Base-by-base conservation (phyloP, 2,888 invertebrate genomes). In the Cosmopolites sordidus region DNA sequence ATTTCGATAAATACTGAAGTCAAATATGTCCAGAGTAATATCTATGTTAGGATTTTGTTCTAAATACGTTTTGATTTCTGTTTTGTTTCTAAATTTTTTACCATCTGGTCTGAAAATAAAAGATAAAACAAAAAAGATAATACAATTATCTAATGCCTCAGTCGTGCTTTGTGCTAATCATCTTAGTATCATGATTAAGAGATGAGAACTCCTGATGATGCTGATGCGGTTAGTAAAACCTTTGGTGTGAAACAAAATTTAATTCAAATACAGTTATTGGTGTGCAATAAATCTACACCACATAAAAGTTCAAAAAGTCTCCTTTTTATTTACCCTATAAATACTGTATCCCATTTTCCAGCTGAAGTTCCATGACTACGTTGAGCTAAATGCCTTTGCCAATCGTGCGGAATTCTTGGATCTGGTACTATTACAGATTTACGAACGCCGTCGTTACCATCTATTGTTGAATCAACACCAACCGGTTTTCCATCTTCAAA, bases 301-400 rank as follows among this genome's bases (percentile, higher is more conserved):
- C 11, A 8, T 29, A 8, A 29, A n/a, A 37, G 4, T 37, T 37
- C n/a, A n/a, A 37, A 37, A 12, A 14, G n/a, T 37, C 5, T 12
- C 37, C 5, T 12, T 12, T 40, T 12, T 29, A 48, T 45, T 73
- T 9, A 84, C 84, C 80, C 79, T 0, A 87, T 78, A 50, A 90
- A 78, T 40, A 89, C 81, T 1, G 88, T 86, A 66, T 89, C 89
- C 89, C 89, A 91, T 69, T 89, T 90, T 5, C 88, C 89, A 9
- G 85, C 85, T 16, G 86, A 85, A 39, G 81, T 77, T 0, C 84
- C 85, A 44, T 79, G 74, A 83, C 78, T 78, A 22, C 87, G 78
- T 59, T 87, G 84, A 16, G 86, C 82, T 74, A 89, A 83, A 69
- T 89, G 88, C 68, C 89, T 91, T 0, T 80, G 79, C 90, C 90